A percentile compares a stretch with the other conserved stretches of the same genome.
Evolutionary conservation across 1,140 invertebrate genomes (phyloP).

Genomic region (Bombus fervidus): DNA sequence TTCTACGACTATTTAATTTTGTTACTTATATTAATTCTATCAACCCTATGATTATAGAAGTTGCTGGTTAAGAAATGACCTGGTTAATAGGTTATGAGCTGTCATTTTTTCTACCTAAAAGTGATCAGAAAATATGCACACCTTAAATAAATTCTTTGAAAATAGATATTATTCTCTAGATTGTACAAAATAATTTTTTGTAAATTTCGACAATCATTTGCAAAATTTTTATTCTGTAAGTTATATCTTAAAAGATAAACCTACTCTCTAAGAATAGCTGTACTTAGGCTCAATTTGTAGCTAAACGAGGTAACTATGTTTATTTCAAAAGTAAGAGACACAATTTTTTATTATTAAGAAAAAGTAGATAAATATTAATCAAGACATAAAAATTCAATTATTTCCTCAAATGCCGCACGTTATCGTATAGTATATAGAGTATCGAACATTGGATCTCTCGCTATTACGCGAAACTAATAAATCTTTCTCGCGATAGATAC

Average conservation of each 20-base stretch:
- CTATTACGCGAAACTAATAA: conserved; percentile 49
- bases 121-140: neutral
- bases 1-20: too few species aligned
- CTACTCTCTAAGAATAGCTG: too few species aligned
- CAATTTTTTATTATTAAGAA: neutral
- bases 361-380: neutral
- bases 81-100: too few species aligned
- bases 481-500: conserved; percentile 57
- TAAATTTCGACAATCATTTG: neutral
- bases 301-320: neutral
- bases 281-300: neutral
- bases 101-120: too few species aligned
- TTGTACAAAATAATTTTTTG: neutral
- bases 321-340: neutral
- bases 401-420: neutral
- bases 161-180: neutral
- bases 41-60: too few species aligned
- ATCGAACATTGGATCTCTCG: conserved; percentile 6
- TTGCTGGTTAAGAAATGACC: too few species aligned
- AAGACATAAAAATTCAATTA: conserved; percentile 13
- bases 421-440: neutral
- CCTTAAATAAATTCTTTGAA: neutral
- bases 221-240: too few species aligned
- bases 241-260: too few species aligned
- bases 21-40: too few species aligned